Evolutionary conservation across 2,888 invertebrate genomes (phyloP).

Genomic region (Synanthedon tipuliformis): DNA sequence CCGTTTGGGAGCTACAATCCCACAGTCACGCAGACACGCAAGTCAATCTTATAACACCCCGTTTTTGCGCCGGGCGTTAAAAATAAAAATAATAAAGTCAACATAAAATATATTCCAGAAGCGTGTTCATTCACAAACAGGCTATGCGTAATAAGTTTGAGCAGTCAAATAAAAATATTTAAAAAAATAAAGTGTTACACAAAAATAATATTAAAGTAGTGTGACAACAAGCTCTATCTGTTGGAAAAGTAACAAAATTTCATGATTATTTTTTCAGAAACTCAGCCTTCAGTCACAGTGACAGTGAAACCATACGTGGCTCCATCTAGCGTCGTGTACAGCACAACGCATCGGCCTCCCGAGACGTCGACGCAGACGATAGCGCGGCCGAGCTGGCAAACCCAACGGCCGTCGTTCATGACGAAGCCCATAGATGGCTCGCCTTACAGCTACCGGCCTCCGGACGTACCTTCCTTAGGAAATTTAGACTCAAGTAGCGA

Average conservation of each 20-base stretch:
- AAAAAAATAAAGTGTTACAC: too few species aligned
- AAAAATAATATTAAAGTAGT: too few species aligned
- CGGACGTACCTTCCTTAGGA: conserved; percentile 57
- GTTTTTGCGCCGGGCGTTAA: too few species aligned
- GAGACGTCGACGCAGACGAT: conserved; percentile 42
- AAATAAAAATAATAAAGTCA: too few species aligned
- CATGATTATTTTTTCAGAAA: conserved; percentile 34
- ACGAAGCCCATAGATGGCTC: conserved; percentile 67
- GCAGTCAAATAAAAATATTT: too few species aligned
- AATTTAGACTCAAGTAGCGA: conserved; percentile 62
- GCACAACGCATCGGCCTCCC: conserved; percentile 28
- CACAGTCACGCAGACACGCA: too few species aligned
- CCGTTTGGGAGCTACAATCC: too few species aligned
- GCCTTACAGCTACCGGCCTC: conserved; percentile 55
- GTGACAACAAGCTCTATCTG: too few species aligned
- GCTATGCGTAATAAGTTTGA: too few species aligned
- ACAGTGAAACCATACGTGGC: conserved; percentile 42
- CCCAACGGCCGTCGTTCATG: conserved; percentile 63
- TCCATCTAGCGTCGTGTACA: conserved; percentile 44
- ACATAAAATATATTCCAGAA: too few species aligned
- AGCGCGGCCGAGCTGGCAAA: conserved; percentile 46
- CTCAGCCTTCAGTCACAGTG: conserved; percentile 33
- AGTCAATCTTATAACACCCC: too few species aligned
- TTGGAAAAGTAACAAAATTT: neutral
- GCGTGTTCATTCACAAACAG: too few species aligned